A percentile compares a stretch with the other conserved stretches of the same genome.
These are phyloP conservation scores for Dinocampus coccinellae DNA, from an alignment of 2,888 invertebrate genomes.

Conservation along the genomic window DNA sequence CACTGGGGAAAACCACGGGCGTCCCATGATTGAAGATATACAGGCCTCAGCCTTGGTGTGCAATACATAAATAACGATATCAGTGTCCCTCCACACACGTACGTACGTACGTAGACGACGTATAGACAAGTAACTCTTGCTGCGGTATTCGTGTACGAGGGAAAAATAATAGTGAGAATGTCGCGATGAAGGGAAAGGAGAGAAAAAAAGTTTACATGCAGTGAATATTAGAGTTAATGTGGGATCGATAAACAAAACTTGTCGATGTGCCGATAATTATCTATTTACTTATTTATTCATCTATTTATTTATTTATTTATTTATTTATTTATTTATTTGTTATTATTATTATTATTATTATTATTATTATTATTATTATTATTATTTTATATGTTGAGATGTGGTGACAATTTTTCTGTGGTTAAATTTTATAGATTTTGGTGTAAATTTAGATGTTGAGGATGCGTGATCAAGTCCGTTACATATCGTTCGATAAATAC, in stretches of 20 bases:
- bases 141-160: slow-evolving; percentile 47
- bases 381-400: no score
- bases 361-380: no score
- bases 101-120: no score
- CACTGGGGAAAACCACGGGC: slow-evolving; percentile 15
- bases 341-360: no score
- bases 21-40: slow-evolving; percentile 28
- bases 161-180: not conserved
- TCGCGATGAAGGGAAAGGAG: no score
- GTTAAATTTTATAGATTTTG: no score
- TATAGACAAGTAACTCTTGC: no score
- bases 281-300: no score
- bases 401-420: no score
- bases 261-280: no score
- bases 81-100: slow-evolving; percentile 64
- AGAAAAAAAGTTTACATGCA: slow-evolving; percentile 48
- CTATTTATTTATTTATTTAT: no score
- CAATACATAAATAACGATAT: slow-evolving; percentile 68
- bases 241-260: slow-evolving; percentile 62
- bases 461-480: slow-evolving; percentile 39
- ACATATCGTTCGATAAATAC: slow-evolving; percentile 61
- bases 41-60: slow-evolving; percentile 45
- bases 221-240: slow-evolving; percentile 58
- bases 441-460: slow-evolving; percentile 18
- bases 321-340: no score